Percentiles rank a stretch among this genome's conserved stretches.
These are phyloP conservation scores for Latheticus oryzae DNA, from an alignment of 2,888 invertebrate genomes.

Conservation along the genomic window DNA sequence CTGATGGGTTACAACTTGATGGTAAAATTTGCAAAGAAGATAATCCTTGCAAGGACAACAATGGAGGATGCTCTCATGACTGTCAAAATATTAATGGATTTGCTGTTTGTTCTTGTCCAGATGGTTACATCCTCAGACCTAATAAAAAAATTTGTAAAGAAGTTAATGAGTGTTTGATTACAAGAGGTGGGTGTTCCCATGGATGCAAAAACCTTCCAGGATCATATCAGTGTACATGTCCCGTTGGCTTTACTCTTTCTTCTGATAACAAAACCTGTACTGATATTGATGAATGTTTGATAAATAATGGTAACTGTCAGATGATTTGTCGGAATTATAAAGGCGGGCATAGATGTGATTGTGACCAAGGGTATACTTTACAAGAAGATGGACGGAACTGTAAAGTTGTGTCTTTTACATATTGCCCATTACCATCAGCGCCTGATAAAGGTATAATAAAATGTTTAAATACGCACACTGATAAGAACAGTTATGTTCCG, in stretches of 20 bases:
- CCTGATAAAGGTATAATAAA: conserved; percentile 56
- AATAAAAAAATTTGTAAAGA: conserved; percentile 66
- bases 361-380: conserved; percentile 62
- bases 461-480: conserved; percentile 49
- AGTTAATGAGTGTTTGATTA: conserved; percentile 70
- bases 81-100: conserved; percentile 63
- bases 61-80: conserved; percentile 66
- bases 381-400: conserved; percentile 53
- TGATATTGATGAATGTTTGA: conserved; percentile 64
- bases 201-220: conserved; percentile 70
- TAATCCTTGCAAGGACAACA: conserved; percentile 62
- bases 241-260: conserved; percentile 63
- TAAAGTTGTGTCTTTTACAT: conserved; percentile 38
- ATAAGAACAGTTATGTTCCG: conserved; percentile 48
- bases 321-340: conserved; percentile 66
- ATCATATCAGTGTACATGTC: conserved; percentile 67
- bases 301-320: conserved; percentile 64
- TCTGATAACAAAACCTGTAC: conserved; percentile 58
- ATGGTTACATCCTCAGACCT: conserved; percentile 65
- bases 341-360: conserved; percentile 68
- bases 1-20: conserved; percentile 53
- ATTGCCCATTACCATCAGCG: conserved; percentile 53
- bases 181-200: conserved; percentile 74
- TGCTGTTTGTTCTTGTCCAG: conserved; percentile 69
- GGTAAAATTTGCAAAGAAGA: conserved; percentile 64